phyloP scores from a whole-genome alignment of 2,888 invertebrate genomes.

The Tortricodes alternella region DNA sequence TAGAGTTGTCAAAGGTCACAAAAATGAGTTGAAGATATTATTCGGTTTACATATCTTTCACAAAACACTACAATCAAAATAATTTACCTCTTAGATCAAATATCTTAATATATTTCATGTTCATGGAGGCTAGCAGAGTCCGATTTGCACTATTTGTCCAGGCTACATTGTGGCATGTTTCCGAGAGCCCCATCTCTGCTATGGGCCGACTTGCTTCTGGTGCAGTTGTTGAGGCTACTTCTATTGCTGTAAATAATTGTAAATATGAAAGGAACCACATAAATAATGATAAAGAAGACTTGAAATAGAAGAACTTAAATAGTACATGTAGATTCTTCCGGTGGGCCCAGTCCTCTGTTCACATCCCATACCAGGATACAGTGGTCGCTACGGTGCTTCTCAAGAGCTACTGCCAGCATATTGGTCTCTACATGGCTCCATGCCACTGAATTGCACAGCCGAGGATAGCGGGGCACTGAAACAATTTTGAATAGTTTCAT shows the following conservation, averaged over 20 bases:
- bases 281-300: background rate
- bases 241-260: slow-evolving; percentile 21
- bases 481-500: slow-evolving; percentile 40
- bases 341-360: slow-evolving; percentile 61
- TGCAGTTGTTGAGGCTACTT: slow-evolving; percentile 51
- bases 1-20: too few species aligned
- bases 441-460: slow-evolving; percentile 93
- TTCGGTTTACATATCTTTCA: too few species aligned
- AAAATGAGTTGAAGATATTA: too few species aligned
- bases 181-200: slow-evolving; percentile 91
- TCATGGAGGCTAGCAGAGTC: slow-evolving; percentile 94
- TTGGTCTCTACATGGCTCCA: slow-evolving; percentile 94
- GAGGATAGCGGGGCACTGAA: slow-evolving; percentile 91
- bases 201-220: slow-evolving; percentile 83
- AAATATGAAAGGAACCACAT: background rate
- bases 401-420: slow-evolving; percentile 92
- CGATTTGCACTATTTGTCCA: slow-evolving; percentile 91
- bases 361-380: slow-evolving; percentile 96
- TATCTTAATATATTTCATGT: slow-evolving; percentile 92
- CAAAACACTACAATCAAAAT: background rate
- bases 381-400: slow-evolving; percentile 94
- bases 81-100: slow-evolving; percentile 92
- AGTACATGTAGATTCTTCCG: slow-evolving; percentile 53
- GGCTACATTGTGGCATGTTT: slow-evolving; percentile 91
- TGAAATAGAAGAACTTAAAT: background rate